A percentile compares a stretch with the other conserved stretches of the same genome.
Conservation (phyloP, 2,888 invertebrate species). For the Slavum lentiscoides region DNA sequence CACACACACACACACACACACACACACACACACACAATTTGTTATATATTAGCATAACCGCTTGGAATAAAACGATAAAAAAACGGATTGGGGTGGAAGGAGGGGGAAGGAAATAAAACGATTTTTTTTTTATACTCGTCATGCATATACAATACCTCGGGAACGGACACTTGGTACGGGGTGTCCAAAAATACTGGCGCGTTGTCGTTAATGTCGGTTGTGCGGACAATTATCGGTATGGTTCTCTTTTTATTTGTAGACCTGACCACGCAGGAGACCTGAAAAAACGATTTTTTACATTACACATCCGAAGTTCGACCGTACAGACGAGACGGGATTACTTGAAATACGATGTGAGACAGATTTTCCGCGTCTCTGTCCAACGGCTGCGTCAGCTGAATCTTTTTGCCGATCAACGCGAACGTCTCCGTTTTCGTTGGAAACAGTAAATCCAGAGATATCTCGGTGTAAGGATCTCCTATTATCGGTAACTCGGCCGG, state of each 20-base stretch:
- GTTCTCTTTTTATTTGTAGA: constrained; percentile 78
- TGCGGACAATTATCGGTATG: constrained; percentile 85
- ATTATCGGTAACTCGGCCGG: constrained; percentile 81
- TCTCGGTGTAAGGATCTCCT: constrained; percentile 79
- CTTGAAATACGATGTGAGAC: constrained; percentile 87
- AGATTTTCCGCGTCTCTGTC: constrained; percentile 84
- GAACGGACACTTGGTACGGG: constrained; percentile 80
- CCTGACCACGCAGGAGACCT: constrained; percentile 82
- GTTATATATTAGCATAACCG: not conserved
- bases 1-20: constrained; percentile 57
- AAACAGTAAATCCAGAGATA: constrained; percentile 77
- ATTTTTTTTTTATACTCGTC: not conserved
- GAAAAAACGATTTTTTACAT: constrained; percentile 58
- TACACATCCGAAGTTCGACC: no score
- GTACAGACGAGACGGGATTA: constrained; percentile 59
- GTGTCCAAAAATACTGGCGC: constrained; percentile 81
- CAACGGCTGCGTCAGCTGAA: constrained; percentile 77
- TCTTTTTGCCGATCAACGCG: constrained; percentile 77
- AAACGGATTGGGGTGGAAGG: no score
- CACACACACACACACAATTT: no score
- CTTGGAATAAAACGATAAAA: not conserved
- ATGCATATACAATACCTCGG: constrained; percentile 71
- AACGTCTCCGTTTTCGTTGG: constrained; percentile 79
- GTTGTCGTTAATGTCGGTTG: constrained; percentile 89
- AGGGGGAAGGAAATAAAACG: not conserved